These are phyloP conservation scores for Morpho achilles DNA, from an alignment of 2,888 invertebrate species.

Conservation along the genomic window DNA sequence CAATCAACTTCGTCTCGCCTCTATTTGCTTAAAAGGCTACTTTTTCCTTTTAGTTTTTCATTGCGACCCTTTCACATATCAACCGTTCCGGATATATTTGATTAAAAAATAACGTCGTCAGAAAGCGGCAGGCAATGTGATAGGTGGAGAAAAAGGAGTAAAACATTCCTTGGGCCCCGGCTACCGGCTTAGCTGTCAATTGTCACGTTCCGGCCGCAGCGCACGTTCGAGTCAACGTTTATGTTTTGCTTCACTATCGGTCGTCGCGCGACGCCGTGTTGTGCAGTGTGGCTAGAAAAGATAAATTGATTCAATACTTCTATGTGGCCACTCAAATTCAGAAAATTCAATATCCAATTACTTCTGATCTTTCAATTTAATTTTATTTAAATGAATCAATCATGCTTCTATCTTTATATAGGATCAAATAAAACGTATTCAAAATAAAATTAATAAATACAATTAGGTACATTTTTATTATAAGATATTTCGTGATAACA, in stretches of 20 bases:
- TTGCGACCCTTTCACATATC: constrained; percentile 76
- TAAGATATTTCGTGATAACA: too few species aligned
- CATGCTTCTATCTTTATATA: too few species aligned
- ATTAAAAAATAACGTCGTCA: constrained; percentile 81
- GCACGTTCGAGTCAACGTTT: constrained; percentile 44
- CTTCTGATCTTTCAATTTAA: too few species aligned
- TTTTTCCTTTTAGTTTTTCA: constrained; percentile 76
- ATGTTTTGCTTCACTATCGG: constrained; percentile 69
- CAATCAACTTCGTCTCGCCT: constrained; percentile 80
- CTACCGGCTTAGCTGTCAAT: constrained; percentile 68
- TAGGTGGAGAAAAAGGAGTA: constrained; percentile 65
- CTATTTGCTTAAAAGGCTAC: constrained; percentile 76
- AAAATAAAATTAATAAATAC: too few species aligned
- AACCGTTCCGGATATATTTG: constrained; percentile 79
- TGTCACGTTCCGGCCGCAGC: constrained; percentile 57
- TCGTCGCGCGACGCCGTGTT: constrained; percentile 43
- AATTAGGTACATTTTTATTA: too few species aligned
- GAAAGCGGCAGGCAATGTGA: constrained; percentile 58
- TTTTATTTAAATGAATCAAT: too few species aligned
- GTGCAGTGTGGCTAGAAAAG: constrained; percentile 27
- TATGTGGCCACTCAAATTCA: background rate
- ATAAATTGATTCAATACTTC: constrained; percentile 24
- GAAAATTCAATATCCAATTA: too few species aligned
- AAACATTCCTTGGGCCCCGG: constrained; percentile 50
- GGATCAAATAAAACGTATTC: too few species aligned